These are phyloP conservation scores for Ricordea florida DNA, from an alignment of 92 coral and sea anemone genomes.

Conservation along the genomic window DNA sequence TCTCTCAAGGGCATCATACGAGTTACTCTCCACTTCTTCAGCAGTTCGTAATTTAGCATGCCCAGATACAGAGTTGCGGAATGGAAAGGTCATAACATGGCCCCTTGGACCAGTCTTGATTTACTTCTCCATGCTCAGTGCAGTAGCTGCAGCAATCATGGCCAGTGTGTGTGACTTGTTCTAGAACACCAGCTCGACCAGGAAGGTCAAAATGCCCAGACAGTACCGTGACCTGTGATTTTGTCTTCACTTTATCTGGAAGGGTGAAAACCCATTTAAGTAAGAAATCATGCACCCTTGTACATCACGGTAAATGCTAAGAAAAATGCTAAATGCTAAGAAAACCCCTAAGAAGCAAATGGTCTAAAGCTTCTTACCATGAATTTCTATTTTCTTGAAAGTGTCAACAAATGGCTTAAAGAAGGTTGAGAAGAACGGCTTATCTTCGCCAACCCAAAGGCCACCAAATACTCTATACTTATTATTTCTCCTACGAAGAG, in stretches of 20 bases:
- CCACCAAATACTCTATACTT: slow-evolving; percentile 39
- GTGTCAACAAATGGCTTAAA: slow-evolving; percentile 41
- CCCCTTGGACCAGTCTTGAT: slow-evolving; percentile 44
- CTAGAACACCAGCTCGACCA: slow-evolving; percentile 52
- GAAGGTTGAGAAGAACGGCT: slow-evolving; percentile 45
- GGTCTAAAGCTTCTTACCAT: slow-evolving; percentile 14
- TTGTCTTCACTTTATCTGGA: slow-evolving; percentile 22
- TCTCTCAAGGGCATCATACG: slow-evolving; percentile 44
- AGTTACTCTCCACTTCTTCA: slow-evolving; percentile 6
- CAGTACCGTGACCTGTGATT: slow-evolving; percentile 35
- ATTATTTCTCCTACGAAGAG: slow-evolving; percentile 14
- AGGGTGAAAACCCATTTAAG: neutral
- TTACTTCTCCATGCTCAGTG: slow-evolving; percentile 28
- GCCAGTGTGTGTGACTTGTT: slow-evolving; percentile 43
- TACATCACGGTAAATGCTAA: neutral
- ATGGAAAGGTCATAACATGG: slow-evolving; percentile 69
- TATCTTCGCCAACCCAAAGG: slow-evolving; percentile 49
- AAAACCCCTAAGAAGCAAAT: neutral
- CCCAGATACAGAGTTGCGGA: slow-evolving; percentile 41
- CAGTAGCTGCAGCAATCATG: slow-evolving; percentile 47
- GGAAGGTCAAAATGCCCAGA: slow-evolving; percentile 69
- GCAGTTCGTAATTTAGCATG: slow-evolving; percentile 38
- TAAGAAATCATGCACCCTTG: neutral
- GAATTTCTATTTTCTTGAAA: slow-evolving; percentile 1
- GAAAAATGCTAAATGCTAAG: too few species aligned